These are phyloP conservation scores for Pleuronectes platessa DNA, from an alignment of 2,113 vertebrate genomes.

Conservation along the genomic window DNA sequence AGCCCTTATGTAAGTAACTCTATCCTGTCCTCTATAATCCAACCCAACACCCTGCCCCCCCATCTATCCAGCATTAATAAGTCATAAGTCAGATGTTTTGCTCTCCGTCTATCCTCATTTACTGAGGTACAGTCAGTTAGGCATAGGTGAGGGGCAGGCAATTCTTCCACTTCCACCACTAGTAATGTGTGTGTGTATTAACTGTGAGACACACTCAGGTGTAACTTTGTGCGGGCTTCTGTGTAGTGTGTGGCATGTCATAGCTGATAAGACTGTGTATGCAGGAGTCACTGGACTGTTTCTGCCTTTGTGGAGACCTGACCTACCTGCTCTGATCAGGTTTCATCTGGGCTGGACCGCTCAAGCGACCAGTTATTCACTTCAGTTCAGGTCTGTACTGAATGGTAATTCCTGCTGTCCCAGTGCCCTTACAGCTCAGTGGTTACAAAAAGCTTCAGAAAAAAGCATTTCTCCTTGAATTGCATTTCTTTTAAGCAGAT, in stretches of 20 bases:
- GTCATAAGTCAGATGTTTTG: constrained; percentile 60
- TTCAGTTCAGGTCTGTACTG: constrained; percentile 37
- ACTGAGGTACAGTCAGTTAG: constrained; percentile 23
- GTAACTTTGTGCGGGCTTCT: background rate
- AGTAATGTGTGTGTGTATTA: constrained; percentile 16
- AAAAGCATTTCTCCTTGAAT: too few species aligned
- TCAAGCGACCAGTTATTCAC: constrained; percentile 47
- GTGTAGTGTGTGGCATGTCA: constrained; percentile 28
- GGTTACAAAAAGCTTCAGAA: background rate
- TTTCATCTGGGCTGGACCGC: constrained; percentile 54
- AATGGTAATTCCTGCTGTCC: constrained; percentile 21
- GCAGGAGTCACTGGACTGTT: constrained; percentile 36
- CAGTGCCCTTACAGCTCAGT: constrained; percentile 1
- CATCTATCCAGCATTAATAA: constrained; percentile 62
- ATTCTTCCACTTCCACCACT: constrained; percentile 36
- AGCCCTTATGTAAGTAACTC: constrained; percentile 62
- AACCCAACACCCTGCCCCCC: background rate
- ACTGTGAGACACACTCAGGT: constrained; percentile 6
- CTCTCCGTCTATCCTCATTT: constrained; percentile 37
- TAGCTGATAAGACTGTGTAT: constrained; percentile 9
- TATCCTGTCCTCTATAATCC: constrained; percentile 37
- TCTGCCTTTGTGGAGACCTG: constrained; percentile 39
- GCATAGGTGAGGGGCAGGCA: constrained; percentile 31
- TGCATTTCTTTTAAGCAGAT: too few species aligned
- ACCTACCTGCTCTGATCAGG: constrained; percentile 69